phyloP scores from a whole-genome alignment of 2,797 vertebrate genomes.

The Intellagama lesueurii region DNA sequence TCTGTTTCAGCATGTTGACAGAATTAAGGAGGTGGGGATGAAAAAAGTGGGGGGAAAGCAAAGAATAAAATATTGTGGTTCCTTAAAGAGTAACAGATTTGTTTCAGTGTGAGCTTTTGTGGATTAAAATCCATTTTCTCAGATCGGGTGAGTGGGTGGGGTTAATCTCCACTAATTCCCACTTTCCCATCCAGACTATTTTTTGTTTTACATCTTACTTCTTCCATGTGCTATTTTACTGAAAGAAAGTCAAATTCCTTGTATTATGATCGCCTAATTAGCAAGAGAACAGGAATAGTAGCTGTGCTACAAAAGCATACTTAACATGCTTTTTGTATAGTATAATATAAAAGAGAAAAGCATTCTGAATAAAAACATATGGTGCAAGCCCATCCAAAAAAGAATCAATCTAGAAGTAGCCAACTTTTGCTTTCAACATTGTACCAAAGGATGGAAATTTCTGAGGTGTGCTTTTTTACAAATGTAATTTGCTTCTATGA shows the following conservation, averaged over 20 bases:
- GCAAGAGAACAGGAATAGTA: conserved; percentile 41
- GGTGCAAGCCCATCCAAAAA: conserved; percentile 72
- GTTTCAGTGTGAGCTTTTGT: too few relatives aligned
- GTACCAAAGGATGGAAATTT: conserved; percentile 68
- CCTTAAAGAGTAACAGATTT: too few relatives aligned
- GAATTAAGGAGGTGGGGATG: too few relatives aligned
- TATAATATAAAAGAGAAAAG: conserved; percentile 61
- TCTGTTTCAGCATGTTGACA: too few relatives aligned
- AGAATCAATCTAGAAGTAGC: conserved; percentile 66
- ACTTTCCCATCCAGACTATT: neutral
- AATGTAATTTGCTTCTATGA: conserved; percentile 56
- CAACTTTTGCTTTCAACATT: conserved; percentile 73
- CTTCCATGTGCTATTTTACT: conserved; percentile 56
- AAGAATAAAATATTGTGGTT: too few relatives aligned
- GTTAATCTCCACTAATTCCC: too few relatives aligned
- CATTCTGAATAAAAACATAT: conserved; percentile 76
- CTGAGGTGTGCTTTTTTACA: conserved; percentile 60
- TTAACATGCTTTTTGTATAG: conserved; percentile 68
- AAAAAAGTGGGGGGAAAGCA: too few relatives aligned
- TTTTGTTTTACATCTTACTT: conserved; percentile 59
- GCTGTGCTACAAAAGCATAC: conserved; percentile 58
- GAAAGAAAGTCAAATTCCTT: conserved; percentile 63
- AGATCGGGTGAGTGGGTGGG: too few relatives aligned
- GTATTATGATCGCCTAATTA: conserved; percentile 68
- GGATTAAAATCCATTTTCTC: too few relatives aligned